phyloP scores from a whole-genome alignment of 1,140 invertebrate species.

The Platyscapa corneri region DNA sequence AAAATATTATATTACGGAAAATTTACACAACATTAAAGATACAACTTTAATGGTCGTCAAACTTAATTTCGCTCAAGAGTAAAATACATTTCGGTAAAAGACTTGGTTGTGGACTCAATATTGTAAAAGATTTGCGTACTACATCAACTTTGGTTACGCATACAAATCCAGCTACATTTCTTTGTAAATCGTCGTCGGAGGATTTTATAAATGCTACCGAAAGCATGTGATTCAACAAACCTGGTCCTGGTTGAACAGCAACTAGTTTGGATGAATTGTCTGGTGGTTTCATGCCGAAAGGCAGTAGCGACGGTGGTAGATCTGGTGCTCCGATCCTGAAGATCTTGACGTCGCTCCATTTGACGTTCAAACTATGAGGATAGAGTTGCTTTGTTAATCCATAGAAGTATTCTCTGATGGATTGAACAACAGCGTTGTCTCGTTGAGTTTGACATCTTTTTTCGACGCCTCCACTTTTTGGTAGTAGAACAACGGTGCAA shows the following conservation, averaged over 20 bases:
- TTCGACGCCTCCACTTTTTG: conserved; percentile 97
- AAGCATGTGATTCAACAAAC: conserved; percentile 90
- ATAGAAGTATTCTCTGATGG: conserved; percentile 97
- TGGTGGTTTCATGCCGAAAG: conserved; percentile 94
- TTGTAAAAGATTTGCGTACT: conserved; percentile 89
- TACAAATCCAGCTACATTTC: conserved; percentile 93
- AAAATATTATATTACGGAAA: too few species aligned
- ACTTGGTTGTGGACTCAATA: conserved; percentile 94
- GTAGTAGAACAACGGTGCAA: conserved; percentile 94
- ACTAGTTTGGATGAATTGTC: conserved; percentile 95
- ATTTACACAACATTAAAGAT: background rate
- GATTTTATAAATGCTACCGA: conserved; percentile 89
- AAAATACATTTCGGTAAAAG: conserved; percentile 90
- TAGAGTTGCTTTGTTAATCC: conserved; percentile 87
- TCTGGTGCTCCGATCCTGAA: conserved; percentile 96
- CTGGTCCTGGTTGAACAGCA: conserved; percentile 82
- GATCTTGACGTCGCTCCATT: conserved; percentile 90
- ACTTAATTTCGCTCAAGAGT: conserved; percentile 88
- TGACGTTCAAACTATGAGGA: conserved; percentile 93
- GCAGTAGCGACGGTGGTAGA: conserved; percentile 95
- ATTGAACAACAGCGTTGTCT: conserved; percentile 84
- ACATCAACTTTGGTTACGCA: conserved; percentile 93
- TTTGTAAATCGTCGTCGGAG: conserved; percentile 84
- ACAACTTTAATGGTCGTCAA: conserved; percentile 87
- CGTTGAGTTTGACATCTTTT: conserved; percentile 85